Base-by-base conservation (phyloP, 2,113 vertebrate genomes). In the Dendrocopos noguchii region DNA sequence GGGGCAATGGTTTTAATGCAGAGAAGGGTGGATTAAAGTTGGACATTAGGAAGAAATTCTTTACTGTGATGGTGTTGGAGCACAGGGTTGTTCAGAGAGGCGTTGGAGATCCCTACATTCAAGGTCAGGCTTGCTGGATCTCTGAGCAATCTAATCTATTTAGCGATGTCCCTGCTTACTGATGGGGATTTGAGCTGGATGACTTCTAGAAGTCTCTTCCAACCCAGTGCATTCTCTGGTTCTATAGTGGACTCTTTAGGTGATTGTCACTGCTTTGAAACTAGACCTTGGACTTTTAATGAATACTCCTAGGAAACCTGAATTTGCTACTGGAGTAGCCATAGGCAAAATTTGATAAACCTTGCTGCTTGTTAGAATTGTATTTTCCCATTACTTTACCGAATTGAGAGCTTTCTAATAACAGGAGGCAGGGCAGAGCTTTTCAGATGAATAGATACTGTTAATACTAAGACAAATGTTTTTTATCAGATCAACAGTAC, bases 401-500 rank as follows among this genome's bases (percentile, higher is more conserved):
- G 74, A 25, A 56, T 7, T 46, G 60, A 87, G 68, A 80, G 11
- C 46, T 89, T 74, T 71, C 68, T 80, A 80, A 80, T 84, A 72
- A 36, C 31, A 33, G 15, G 36, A 68, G 76, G 44, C 15, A 24
- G 16, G 25, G 5, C 27, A 76, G 71, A 82, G 39, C 46, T 91
- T 91, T 92, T 87, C 75, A 77, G 53, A 71, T 39, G 25, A 88
- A 60, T 29, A 56, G 61, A 60, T 80, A 33, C 15, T 67, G 52
- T 74, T 90, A 80, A 87, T 90, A 85, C 25, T 13, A 33, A 83
- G 44, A 88, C 57, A 86, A 91, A 90, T 72, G 31, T 0, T 42
- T 91, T 91, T 79, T 80, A 81, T 94, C 80, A 80, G 70, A 67
- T 94, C 22, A 72, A 17, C 22, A 80, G 28, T 61, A 57, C 61